A percentile compares a stretch with the other conserved stretches of the same genome.
These are phyloP conservation scores for Erebia aethiops DNA, from an alignment of 2,888 invertebrate genomes.

Conservation along the genomic window DNA sequence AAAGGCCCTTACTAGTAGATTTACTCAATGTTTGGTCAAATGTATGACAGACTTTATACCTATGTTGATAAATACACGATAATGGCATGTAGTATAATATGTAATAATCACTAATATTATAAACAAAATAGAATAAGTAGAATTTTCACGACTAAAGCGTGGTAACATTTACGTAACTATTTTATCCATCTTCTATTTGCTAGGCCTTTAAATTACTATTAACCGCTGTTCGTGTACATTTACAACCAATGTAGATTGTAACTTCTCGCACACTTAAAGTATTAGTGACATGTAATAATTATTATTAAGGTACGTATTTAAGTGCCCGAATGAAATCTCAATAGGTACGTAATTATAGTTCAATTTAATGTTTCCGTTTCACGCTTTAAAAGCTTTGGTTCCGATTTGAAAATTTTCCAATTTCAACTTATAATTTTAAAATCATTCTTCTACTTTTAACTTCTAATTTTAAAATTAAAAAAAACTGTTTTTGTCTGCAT, in stretches of 20 bases:
- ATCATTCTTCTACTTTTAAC: no score
- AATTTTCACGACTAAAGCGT: constrained; percentile 1
- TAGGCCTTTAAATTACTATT: constrained; percentile 18
- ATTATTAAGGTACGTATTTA: background rate
- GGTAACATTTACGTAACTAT: constrained; percentile 15
- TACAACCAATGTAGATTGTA: constrained; percentile 21
- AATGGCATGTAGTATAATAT: background rate
- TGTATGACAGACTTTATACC: background rate
- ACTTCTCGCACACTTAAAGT: constrained; percentile 9
- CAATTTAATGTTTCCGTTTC: background rate
- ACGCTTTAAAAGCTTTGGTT: background rate
- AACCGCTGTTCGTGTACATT: constrained; percentile 17
- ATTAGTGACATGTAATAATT: constrained; percentile 7
- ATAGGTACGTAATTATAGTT: background rate
- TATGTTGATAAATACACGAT: no score
- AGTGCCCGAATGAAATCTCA: constrained; percentile 4
- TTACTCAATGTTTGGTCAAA: background rate
- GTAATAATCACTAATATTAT: background rate
- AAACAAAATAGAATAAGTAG: background rate
- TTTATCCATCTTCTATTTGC: constrained; percentile 11
- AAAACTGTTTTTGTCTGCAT: no score
- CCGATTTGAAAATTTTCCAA: background rate
- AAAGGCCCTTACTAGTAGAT: no score
- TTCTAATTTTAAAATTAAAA: no score
- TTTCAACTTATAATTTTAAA: no score